Base-by-base conservation (phyloP, 2,797 vertebrate genomes). In the Falco biarmicus region DNA sequence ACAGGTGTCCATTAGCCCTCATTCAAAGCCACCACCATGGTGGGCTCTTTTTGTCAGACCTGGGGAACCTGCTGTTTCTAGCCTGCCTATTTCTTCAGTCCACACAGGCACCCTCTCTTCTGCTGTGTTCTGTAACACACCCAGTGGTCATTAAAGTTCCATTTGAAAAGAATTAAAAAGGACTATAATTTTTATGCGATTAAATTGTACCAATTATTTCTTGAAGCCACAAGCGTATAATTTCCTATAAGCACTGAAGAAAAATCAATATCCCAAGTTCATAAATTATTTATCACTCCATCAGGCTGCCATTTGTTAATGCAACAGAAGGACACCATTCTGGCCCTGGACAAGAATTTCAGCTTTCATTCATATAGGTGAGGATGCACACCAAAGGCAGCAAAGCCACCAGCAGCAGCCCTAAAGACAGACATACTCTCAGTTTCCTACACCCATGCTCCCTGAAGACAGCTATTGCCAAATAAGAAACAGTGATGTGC, bases 131-230 rank as follows among this genome's bases (percentile, higher is more conserved):
- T 47, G 50, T 70, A 87, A 95, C 57, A 54, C 56, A 89, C 74
- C 26, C 77, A 93, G 65, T 12, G 28, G 87, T 87, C 94, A 95
- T 95, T 95, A 95, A 95, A 87, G 68, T 90, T 96, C 87, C 89
- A 95, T 93, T 96, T 96, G 79, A 93, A 96, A 89, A 71, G 53
- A 97, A 89, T 97, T 97, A 88, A 92, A 96, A 94, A 68, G 31
- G 87, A 89, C 53, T 95, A 83, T 95, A 95, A 96, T 93, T 97
- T 94, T 96, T 92, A 94, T 89, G 50, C 10, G 7, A 97, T 93
- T 97, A 94, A 97, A 97, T 94, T 95, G 91, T 63, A 54, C 76
- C 69, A 89, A 85, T 95, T 97, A 97, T 57, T 92, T 69, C 97
- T 94, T 74, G 48, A 96, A 95, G 88, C 45, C 57, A 94, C 93